These are phyloP conservation scores for Hylia prasina DNA, from an alignment of 2,113 vertebrate genomes.

Conservation along the genomic window DNA sequence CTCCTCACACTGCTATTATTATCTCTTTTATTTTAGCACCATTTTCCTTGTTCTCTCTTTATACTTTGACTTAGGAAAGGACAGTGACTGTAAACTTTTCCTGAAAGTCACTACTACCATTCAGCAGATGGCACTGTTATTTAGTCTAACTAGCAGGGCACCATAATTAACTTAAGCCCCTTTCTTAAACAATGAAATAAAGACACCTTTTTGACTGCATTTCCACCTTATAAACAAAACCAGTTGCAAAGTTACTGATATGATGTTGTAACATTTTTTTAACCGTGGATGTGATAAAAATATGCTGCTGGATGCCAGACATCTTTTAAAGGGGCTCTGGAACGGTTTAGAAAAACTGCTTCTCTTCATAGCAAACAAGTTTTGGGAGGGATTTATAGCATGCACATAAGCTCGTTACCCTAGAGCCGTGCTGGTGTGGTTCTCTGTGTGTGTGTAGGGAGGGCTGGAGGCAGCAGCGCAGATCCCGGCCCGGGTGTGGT, in stretches of 20 bases:
- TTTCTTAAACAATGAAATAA: conserved; percentile 6
- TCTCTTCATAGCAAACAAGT: not conserved
- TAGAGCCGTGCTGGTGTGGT: rapidly evolving
- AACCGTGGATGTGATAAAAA: not conserved
- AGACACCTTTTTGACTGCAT: not conserved
- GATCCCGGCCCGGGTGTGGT: too few relatives aligned
- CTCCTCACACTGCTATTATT: not conserved
- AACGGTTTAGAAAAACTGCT: not conserved
- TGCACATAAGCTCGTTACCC: not conserved
- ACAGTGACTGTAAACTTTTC: not conserved
- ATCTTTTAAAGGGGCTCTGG: not conserved
- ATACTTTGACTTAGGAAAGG: not conserved
- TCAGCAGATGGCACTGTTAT: conserved; percentile 77
- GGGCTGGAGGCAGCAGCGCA: rapidly evolving
- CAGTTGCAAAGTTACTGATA: not conserved
- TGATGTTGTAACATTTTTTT: not conserved
- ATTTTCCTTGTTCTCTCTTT: not conserved
- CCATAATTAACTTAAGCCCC: conserved; percentile 25
- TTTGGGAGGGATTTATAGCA: rapidly evolving
- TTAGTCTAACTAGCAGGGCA: conserved; percentile 62
- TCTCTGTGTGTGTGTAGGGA: not conserved
- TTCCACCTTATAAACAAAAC: conserved; percentile 7
- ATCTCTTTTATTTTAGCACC: not conserved
- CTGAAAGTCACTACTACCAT: conserved; percentile 42
- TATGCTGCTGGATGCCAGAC: not conserved